Base-by-base conservation (phyloP, 2,888 invertebrate species). In the Lochmaea capreae region DNA sequence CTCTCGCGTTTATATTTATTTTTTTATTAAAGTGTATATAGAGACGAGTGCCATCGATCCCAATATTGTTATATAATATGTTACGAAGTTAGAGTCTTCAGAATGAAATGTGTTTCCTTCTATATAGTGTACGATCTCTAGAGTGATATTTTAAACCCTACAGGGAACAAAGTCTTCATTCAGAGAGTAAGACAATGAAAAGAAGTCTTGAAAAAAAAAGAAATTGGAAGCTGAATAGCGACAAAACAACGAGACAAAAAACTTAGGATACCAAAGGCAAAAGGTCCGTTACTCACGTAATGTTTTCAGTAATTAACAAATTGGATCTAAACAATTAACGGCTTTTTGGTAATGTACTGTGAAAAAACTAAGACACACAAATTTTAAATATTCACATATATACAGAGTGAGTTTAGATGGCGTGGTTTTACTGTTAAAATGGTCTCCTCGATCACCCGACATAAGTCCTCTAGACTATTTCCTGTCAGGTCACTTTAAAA, bases 81-180 rank as follows among this genome's bases (percentile, higher is more conserved):
- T 18, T 67, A 59, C 14, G 58, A 67, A 59, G 43, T 59, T 58
- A 26, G n/a, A 67, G 26, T 33, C 33, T 33, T 59, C 59, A 59
- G 14, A 11, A 67, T 67, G 39, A 67, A 67, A 67, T 67, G 58
- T 43, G 43, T 67, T 67, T 65, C 57, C 22, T 67, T 67, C 43
- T 59, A 58, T 59, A 67, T 54, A 39, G 59, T 42, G 59, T 67
- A 57, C 67, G 67, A 67, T 59, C 59, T 67, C 59, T 9, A 12
- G 59, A 67, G 67, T 67, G 58, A 67, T 67, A 67, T 67, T 67
- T 67, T 59, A 67, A 67, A 59, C 57, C 59, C 59, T 67, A 54
- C 1, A 67, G 46, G 67, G 59, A 43, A 67, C 42, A 59, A 59
- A 59, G 67, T 67, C 67, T 59, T 67, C 46, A 67, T 59, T 67